phyloP scores from a whole-genome alignment of 2,888 invertebrate species.

The Himalopsyche japonica region DNA sequence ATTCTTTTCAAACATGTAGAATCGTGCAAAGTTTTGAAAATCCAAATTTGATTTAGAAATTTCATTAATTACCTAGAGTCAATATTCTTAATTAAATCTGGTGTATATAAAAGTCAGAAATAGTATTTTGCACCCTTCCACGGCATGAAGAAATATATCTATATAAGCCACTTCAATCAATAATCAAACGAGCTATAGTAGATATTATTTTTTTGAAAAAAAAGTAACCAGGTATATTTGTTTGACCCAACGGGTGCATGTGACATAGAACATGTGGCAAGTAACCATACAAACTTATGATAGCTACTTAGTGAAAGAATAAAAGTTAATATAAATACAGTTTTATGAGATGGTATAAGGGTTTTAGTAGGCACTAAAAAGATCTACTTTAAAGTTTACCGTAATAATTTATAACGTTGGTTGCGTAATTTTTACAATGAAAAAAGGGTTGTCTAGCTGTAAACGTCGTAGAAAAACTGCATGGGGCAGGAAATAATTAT shows the following conservation, averaged over 20 bases:
- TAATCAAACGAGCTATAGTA: too few relatives aligned
- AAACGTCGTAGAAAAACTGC: not conserved
- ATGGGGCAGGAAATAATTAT: not conserved
- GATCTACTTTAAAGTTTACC: constrained; percentile 2
- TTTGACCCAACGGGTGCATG: not conserved
- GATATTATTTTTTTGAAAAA: not conserved
- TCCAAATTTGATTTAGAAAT: too few relatives aligned
- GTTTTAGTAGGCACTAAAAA: not conserved
- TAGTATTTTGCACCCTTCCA: too few relatives aligned
- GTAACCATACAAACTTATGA: not conserved
- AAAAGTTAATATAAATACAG: not conserved
- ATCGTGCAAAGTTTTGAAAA: too few relatives aligned
- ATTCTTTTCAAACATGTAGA: too few relatives aligned
- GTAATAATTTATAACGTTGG: constrained; percentile 24
- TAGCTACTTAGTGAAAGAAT: not conserved
- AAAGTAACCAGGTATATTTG: not conserved
- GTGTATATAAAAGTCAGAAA: too few relatives aligned
- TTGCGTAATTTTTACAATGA: constrained; percentile 25
- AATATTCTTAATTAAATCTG: too few relatives aligned
- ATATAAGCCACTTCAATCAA: too few relatives aligned
- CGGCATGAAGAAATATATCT: too few relatives aligned
- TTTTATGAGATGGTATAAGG: not conserved
- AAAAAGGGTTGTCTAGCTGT: constrained; percentile 20
- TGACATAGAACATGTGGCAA: not conserved
- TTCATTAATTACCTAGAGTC: too few relatives aligned